Evolutionary conservation across 2,888 invertebrate genomes (phyloP).

Genomic region (Thyatira batis): DNA sequence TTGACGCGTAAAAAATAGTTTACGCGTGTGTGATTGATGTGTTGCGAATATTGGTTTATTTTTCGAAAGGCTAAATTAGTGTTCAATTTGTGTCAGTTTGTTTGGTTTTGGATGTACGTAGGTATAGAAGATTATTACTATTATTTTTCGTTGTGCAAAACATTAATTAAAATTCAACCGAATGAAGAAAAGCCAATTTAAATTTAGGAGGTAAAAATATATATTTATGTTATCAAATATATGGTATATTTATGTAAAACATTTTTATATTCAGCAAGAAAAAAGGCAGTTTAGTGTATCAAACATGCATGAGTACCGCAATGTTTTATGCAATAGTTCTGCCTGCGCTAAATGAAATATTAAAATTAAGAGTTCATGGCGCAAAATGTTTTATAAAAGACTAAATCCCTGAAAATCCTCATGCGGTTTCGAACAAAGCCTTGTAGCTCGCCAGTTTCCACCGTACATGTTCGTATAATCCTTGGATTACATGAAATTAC

Average conservation of each 20-base stretch:
- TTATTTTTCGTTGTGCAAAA: no score
- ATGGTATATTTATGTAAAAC: no score
- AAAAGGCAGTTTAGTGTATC: no score
- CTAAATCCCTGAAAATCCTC: conserved; percentile 63
- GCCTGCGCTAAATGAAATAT: conserved; percentile 9
- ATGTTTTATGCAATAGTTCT: not conserved
- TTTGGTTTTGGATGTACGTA: no score
- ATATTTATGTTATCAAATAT: no score
- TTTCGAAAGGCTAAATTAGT: not conserved
- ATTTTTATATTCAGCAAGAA: no score
- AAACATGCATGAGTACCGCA: no score
- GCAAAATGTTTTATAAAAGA: conserved; percentile 46
- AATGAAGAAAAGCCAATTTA: no score
- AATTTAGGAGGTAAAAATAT: no score
- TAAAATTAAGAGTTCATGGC: conserved; percentile 34
- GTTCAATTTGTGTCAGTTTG: not conserved
- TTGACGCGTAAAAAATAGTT: conserved; percentile 12
- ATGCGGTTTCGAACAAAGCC: conserved; percentile 60
- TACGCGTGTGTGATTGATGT: conserved; percentile 9
- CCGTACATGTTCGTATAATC: conserved; percentile 57
- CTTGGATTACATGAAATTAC: conserved; percentile 50
- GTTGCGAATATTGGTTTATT: not conserved
- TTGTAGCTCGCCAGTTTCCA: conserved; percentile 58
- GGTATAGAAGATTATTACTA: no score
- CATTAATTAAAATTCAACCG: no score